Base-by-base conservation (phyloP, 2,113 vertebrate species). In the Campylomormyrus tamandua region DNA sequence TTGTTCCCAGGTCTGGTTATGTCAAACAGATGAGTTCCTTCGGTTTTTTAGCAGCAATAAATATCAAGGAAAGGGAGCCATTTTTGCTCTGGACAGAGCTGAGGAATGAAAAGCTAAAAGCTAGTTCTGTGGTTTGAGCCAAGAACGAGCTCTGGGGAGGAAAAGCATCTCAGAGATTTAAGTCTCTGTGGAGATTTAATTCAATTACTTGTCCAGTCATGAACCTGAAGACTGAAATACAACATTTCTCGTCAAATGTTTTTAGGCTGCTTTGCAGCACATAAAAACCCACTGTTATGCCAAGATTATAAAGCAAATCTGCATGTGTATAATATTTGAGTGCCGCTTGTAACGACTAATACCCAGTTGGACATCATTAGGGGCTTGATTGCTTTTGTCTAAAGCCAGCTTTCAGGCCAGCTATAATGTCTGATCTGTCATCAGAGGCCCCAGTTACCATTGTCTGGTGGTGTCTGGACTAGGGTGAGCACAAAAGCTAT, bases 101-200 rank as follows among this genome's bases (percentile, higher is more conserved):
- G 62, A 70, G n/a, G 9, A 70, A 70, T 31, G 62, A 31, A 42
- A 42, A 3, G 10, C n/a, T 19, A 80, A 80, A 80, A 39, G 74
- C 74, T 80, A 19, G 74, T 42, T 50, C 21, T 62, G 13, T 46
- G 48, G 24, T 19, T 46, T n/a, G 42, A 88, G 88, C 42, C 45
- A 49, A 88, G 62, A 74, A 50, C 7, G 15, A 27, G 45, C 39
- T 27, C 87, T 46, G 35, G 11, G 21, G 31, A 80, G 74, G 35
- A 39, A 7, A 80, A 80, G 74, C 31, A 10, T 80, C 15, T 77
- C 31, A 5, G 31, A 77, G 35, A 77, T 77, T 77, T 77, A 62
- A 88, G 53, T 88, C 46, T 88, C 27, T 77, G 62, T 45, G 62
- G 62, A 70, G 62, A 74, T 74, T 35, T 84, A 84, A 84, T 42